Evolutionary conservation across 2,113 vertebrate genomes (phyloP).

Genomic region (Prunella fulvescens): DNA sequence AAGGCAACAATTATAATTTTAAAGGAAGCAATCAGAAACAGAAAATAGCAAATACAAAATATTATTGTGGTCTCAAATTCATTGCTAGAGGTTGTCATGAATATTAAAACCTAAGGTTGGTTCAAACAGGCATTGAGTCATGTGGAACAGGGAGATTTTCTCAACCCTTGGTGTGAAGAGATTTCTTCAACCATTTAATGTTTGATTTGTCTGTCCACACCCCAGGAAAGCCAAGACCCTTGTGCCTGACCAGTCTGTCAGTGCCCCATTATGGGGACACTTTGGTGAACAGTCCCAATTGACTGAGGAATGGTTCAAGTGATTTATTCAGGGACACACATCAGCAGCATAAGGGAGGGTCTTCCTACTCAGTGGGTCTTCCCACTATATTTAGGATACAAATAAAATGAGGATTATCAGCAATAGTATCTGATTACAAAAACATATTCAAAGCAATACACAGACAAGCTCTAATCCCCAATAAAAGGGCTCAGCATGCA

Average conservation of each 20-base stretch:
- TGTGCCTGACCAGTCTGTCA: background rate
- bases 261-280: background rate
- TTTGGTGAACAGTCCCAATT: background rate
- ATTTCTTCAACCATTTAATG: background rate
- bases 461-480: background rate
- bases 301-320: accelerated
- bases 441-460: background rate
- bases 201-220: background rate
- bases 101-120: background rate
- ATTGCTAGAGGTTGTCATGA: background rate
- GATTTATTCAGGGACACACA: background rate
- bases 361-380: too few relatives aligned
- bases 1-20: background rate
- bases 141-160: background rate
- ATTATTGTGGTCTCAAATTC: background rate
- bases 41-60: background rate
- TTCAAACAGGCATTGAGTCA: background rate
- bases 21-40: background rate
- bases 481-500: background rate
- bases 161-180: background rate
- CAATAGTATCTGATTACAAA: background rate
- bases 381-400: background rate
- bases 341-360: background rate
- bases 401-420: accelerated
- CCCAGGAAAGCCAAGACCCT: accelerated